These are phyloP conservation scores for Lacerta bilineata DNA, from an alignment of 2,797 vertebrate genomes.

Conservation along the genomic window DNA sequence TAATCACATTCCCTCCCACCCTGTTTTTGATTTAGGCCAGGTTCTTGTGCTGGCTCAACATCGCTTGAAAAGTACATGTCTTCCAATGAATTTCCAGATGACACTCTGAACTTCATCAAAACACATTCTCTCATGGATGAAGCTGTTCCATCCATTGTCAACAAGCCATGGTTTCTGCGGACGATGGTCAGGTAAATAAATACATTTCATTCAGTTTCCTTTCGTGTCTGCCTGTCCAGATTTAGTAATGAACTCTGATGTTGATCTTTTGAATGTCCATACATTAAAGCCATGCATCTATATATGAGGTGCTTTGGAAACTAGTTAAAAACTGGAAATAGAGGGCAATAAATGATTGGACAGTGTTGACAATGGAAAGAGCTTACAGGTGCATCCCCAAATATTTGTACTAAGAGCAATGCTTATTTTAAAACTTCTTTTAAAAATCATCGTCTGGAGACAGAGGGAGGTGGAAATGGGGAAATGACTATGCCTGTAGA, in stretches of 20 bases:
- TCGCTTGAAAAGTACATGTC: conserved; percentile 91
- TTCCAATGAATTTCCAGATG: conserved; percentile 97
- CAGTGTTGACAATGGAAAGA: not conserved
- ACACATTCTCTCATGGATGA: conserved; percentile 98
- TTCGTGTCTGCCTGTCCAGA: not conserved
- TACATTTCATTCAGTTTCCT: conserved; percentile 20
- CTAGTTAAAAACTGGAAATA: not conserved
- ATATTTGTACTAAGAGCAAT: not conserved
- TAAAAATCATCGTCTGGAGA: not conserved
- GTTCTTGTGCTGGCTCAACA: conserved; percentile 90
- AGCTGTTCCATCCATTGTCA: conserved; percentile 93
- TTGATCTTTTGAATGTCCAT: conserved; percentile 50
- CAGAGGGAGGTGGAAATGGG: no score
- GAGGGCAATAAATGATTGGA: not conserved
- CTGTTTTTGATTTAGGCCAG: conserved; percentile 85
- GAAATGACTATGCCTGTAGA: not conserved
- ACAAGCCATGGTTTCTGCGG: conserved; percentile 97
- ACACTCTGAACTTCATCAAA: conserved; percentile 99
- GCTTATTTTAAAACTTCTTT: not conserved
- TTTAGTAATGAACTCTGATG: conserved; percentile 31
- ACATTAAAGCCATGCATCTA: conserved; percentile 57
- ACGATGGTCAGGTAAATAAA: conserved; percentile 98
- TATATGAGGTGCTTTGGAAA: not conserved
- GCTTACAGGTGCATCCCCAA: not conserved
- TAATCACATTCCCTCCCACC: conserved; percentile 47